Conservation (phyloP, 2,113 vertebrate species). For the Girardinichthys multiradiatus region DNA sequence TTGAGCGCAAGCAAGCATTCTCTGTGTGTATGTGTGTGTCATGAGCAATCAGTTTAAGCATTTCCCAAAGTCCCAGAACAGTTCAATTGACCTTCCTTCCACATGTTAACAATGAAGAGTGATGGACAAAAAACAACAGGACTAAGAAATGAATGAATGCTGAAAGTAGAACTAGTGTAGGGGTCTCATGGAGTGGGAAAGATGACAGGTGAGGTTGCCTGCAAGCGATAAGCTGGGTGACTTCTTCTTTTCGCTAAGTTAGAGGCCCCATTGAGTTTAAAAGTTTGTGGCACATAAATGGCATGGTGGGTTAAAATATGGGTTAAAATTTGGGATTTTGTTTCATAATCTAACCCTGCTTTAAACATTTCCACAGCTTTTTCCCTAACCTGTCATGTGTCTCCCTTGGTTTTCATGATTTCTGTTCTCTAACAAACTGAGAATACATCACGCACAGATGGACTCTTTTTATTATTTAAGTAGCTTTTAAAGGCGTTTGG, state of each 20-base stretch:
- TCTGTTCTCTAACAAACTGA: too few species aligned
- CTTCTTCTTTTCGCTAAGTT: not conserved
- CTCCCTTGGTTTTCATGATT: too few species aligned
- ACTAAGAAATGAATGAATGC: conserved; percentile 21
- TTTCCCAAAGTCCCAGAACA: conserved; percentile 66
- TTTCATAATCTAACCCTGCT: too few species aligned
- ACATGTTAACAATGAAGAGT: conserved; percentile 65
- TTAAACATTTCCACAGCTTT: too few species aligned
- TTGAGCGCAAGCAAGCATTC: conserved; percentile 7
- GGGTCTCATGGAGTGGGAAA: conserved; percentile 3
- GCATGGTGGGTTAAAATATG: too few species aligned
- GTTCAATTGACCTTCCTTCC: conserved; percentile 74
- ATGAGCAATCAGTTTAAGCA: conserved; percentile 67
- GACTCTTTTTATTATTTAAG: too few species aligned
- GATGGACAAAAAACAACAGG: conserved; percentile 52
- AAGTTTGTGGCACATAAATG: too few species aligned
- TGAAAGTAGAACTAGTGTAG: conserved; percentile 14
- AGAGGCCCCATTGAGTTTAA: too few species aligned
- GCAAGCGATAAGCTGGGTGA: conserved; percentile 3
- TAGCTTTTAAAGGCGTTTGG: too few species aligned
- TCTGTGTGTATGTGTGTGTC: conserved; percentile 48
- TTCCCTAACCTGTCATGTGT: too few species aligned
- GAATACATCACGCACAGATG: too few species aligned
- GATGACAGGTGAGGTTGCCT: conserved; percentile 27
- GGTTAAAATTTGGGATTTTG: too few species aligned